A percentile compares a stretch with the other conserved stretches of the same genome.
Conservation (phyloP, 2,888 invertebrate genomes). For the Microctonus aethiopoides region DNA sequence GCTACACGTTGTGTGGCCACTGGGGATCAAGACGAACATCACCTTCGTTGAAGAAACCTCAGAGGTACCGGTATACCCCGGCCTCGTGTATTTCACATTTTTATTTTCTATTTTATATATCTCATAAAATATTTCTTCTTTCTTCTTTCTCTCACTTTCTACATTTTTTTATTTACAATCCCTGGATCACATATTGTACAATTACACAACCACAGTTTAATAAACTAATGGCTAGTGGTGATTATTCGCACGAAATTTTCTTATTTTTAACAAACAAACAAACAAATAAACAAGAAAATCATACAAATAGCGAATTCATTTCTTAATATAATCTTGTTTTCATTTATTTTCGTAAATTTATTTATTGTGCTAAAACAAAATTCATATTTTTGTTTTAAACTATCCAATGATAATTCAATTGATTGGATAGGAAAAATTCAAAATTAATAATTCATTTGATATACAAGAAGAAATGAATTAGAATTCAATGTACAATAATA, state of each 20-base stretch:
- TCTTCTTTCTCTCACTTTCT: slow-evolving; percentile 18
- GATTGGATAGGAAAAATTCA: neutral
- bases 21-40: slow-evolving; percentile 94
- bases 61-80: slow-evolving; percentile 74
- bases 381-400: neutral
- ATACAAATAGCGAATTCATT: neutral
- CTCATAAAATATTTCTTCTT: slow-evolving; percentile 17
- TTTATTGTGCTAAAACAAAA: neutral
- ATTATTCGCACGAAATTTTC: slow-evolving; percentile 20
- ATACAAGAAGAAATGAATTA: neutral
- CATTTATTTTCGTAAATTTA: neutral
- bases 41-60: slow-evolving; percentile 92
- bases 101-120: slow-evolving; percentile 29
- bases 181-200: neutral
- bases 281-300: neutral
- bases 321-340: neutral
- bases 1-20: slow-evolving; percentile 97
- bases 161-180: neutral
- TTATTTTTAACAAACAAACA: slow-evolving; percentile 5
- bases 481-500: neutral
- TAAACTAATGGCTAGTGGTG: slow-evolving; percentile 30
- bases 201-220: slow-evolving; percentile 24
- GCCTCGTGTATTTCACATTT: slow-evolving; percentile 39
- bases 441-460: neutral
- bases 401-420: slow-evolving; percentile 1